Evolutionary conservation across 2,888 invertebrate species (phyloP).

Genomic region (Malthinus flaveolus): DNA sequence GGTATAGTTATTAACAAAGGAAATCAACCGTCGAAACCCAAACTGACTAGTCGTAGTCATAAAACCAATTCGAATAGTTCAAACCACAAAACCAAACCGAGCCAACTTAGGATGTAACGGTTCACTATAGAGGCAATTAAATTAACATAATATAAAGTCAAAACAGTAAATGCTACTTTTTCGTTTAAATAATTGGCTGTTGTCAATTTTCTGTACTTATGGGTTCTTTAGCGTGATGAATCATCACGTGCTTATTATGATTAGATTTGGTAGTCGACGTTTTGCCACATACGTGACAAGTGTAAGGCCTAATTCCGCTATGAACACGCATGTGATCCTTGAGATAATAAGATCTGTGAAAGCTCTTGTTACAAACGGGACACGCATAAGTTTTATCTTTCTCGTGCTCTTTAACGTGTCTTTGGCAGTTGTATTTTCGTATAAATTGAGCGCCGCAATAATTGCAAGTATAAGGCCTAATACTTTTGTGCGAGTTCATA

Average conservation of each 20-base stretch:
- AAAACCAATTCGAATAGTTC: too few species aligned
- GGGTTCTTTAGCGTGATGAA: slow-evolving; percentile 86
- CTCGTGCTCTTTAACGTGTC: slow-evolving; percentile 84
- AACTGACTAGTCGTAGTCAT: too few species aligned
- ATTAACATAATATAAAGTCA: background rate
- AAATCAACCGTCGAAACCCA: too few species aligned
- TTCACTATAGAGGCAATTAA: background rate
- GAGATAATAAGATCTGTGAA: slow-evolving; percentile 85
- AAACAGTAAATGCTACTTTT: background rate
- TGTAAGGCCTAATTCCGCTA: slow-evolving; percentile 77
- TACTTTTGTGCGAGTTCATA: slow-evolving; percentile 83
- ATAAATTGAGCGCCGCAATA: slow-evolving; percentile 89
- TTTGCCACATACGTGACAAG: slow-evolving; percentile 88
- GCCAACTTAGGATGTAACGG: too few species aligned
- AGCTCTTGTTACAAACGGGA: slow-evolving; percentile 78
- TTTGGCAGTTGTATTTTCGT: slow-evolving; percentile 83
- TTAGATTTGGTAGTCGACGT: slow-evolving; percentile 88
- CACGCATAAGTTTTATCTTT: slow-evolving; percentile 57
- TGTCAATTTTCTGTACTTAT: slow-evolving; percentile 78
- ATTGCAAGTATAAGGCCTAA: slow-evolving; percentile 85
- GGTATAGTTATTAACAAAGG: too few species aligned
- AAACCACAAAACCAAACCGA: too few species aligned
- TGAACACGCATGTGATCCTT: slow-evolving; percentile 87
- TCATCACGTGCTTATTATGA: slow-evolving; percentile 87
- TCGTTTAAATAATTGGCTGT: background rate